Conservation (phyloP, 2,888 invertebrate species). For the Strigamia crassipes region DNA sequence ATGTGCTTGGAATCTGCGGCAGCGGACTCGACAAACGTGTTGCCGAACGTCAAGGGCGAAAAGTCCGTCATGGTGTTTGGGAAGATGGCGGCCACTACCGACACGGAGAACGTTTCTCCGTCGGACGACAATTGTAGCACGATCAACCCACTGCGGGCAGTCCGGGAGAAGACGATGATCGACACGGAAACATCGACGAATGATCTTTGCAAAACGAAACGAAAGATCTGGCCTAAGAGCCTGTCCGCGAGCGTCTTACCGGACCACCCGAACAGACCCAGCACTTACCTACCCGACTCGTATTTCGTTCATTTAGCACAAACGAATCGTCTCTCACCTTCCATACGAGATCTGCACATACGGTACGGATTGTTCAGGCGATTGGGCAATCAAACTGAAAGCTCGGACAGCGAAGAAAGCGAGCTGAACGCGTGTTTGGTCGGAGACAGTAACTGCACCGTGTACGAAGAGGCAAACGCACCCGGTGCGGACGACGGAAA, state of each 20-base stretch:
- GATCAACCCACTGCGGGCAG: neutral
- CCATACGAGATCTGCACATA: neutral
- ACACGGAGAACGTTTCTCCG: neutral
- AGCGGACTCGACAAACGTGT: too few species aligned
- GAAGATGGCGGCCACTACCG: too few species aligned
- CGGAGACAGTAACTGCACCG: neutral
- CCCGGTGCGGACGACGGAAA: neutral
- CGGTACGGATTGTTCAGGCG: neutral
- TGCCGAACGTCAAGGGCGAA: too few species aligned
- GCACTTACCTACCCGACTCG: neutral
- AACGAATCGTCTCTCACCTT: constrained; percentile 21
- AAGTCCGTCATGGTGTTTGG: too few species aligned
- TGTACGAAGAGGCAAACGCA: neutral
- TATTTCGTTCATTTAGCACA: constrained; percentile 1
- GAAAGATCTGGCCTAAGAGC: neutral
- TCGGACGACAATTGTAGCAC: neutral
- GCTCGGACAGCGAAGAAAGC: neutral
- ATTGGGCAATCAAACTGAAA: neutral
- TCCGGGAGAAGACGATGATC: neutral
- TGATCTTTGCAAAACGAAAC: neutral
- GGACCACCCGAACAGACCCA: neutral
- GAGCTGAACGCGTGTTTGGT: neutral
- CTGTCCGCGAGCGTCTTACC: neutral
- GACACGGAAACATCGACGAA: neutral
- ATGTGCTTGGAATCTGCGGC: too few species aligned